Conservation (phyloP, 2,888 invertebrate genomes). For the Tetramorium bicarinatum region DNA sequence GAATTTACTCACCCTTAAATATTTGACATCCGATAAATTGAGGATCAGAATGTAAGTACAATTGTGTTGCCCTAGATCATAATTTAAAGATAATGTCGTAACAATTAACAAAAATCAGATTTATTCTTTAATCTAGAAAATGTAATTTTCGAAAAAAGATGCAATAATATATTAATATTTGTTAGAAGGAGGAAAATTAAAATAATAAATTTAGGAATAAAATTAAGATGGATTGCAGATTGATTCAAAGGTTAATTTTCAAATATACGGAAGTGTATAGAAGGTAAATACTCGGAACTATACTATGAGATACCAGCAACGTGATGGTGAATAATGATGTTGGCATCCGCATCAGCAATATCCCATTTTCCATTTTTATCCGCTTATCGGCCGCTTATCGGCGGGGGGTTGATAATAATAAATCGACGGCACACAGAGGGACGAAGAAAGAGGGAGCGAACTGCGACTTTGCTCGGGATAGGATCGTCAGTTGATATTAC, state of each 20-base stretch:
- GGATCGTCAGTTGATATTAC: conserved; percentile 69
- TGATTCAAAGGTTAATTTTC: background rate
- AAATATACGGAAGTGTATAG: background rate
- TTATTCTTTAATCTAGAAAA: background rate
- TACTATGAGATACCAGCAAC: background rate
- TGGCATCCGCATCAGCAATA: conserved; percentile 22
- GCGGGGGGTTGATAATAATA: conserved; percentile 47
- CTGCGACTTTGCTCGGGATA: conserved; percentile 42
- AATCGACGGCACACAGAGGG: conserved; percentile 48
- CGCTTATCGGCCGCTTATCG: conserved; percentile 36
- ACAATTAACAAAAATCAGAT: background rate
- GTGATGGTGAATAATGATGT: background rate
- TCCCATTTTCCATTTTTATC: conserved; percentile 45
- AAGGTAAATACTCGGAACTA: background rate
- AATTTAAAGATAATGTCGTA: background rate
- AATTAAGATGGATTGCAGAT: background rate
- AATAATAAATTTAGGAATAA: background rate
- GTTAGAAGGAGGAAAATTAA: background rate
- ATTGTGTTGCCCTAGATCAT: background rate
- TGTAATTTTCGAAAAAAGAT: background rate
- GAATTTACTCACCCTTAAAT: background rate
- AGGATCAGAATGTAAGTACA: background rate
- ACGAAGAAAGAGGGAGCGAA: conserved; percentile 23
- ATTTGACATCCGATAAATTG: background rate
- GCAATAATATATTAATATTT: background rate